Evolutionary conservation across 2,113 vertebrate genomes (phyloP).

Genomic region (Dunckerocampus dactyliophorus): DNA sequence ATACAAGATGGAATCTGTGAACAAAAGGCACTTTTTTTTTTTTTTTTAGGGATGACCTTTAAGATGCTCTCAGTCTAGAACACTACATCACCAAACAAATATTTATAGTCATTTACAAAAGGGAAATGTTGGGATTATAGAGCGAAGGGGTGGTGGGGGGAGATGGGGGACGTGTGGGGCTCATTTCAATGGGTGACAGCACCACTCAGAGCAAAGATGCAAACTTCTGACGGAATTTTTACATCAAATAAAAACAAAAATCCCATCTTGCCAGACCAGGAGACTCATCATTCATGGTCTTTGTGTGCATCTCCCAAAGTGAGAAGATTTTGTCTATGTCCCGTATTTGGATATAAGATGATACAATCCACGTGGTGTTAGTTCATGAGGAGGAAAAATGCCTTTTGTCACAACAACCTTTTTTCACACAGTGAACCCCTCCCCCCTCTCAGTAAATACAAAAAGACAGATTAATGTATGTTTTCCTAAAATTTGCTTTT

Average conservation of each 20-base stretch:
- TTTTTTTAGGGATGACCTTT: conserved; percentile 80
- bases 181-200: conserved; percentile 38
- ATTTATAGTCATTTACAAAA: conserved; percentile 77
- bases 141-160: neutral
- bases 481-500: conserved; percentile 75
- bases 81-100: conserved; percentile 81
- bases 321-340: conserved; percentile 67
- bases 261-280: conserved; percentile 3
- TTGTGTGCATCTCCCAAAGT: conserved; percentile 61
- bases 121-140: conserved; percentile 27
- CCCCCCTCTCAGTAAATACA: conserved; percentile 74
- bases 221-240: conserved; percentile 37
- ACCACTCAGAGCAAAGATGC: conserved; percentile 22
- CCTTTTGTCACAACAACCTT: conserved; percentile 74
- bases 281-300: conserved; percentile 5
- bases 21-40: conserved; percentile 81
- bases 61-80: conserved; percentile 79
- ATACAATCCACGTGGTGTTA: conserved; percentile 1
- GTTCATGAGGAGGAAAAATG: conserved; percentile 57
- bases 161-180: conserved; percentile 1
- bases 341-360: conserved; percentile 21
- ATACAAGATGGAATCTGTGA: conserved; percentile 77
- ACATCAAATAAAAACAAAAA: conserved; percentile 28
- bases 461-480: conserved; percentile 77
- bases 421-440: conserved; percentile 65